Evolutionary conservation across 30 jellyfish, hydroid and myxozoan species (phyloP).

Genomic region (Cassiopea xamachana): DNA sequence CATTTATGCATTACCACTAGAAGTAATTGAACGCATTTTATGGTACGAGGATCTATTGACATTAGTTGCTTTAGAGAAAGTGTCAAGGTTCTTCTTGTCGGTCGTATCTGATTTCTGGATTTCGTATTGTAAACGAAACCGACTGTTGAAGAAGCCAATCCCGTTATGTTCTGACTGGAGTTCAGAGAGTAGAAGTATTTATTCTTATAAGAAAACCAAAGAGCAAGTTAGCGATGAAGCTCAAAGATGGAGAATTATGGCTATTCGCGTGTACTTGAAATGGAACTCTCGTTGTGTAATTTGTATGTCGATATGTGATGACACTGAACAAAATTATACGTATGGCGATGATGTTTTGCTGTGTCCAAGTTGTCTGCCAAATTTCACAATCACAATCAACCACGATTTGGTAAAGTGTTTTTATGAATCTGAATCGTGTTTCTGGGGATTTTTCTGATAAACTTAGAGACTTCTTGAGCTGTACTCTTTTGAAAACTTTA

Average conservation of each 20-base stretch:
- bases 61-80: slow-evolving; percentile 42
- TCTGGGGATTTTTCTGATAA: too few relatives aligned
- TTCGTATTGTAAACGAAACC: slow-evolving; percentile 41
- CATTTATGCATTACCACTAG: slow-evolving; percentile 65
- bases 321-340: background rate
- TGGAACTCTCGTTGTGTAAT: slow-evolving; percentile 45
- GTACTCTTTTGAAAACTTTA: too few relatives aligned
- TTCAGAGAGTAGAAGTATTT: background rate
- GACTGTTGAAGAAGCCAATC: slow-evolving; percentile 31
- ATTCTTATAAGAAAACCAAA: slow-evolving; percentile 66
- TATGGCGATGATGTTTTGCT: slow-evolving; percentile 57
- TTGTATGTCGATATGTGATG: slow-evolving; percentile 31
- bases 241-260: slow-evolving; percentile 67
- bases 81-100: slow-evolving; percentile 13
- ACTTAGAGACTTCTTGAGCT: too few relatives aligned
- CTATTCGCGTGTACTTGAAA: slow-evolving; percentile 45
- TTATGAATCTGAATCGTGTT: background rate
- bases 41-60: slow-evolving; percentile 62
- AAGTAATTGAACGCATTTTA: slow-evolving; percentile 54
- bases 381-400: slow-evolving; percentile 41
- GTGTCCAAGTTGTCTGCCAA: slow-evolving; percentile 58
- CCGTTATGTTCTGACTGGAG: slow-evolving; percentile 64
- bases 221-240: slow-evolving; percentile 11
- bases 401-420: slow-evolving; percentile 59
- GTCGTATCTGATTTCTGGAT: slow-evolving; percentile 55